phyloP scores from a whole-genome alignment of 2,888 invertebrate species.

The Stenoptilia bipunctidactyla region DNA sequence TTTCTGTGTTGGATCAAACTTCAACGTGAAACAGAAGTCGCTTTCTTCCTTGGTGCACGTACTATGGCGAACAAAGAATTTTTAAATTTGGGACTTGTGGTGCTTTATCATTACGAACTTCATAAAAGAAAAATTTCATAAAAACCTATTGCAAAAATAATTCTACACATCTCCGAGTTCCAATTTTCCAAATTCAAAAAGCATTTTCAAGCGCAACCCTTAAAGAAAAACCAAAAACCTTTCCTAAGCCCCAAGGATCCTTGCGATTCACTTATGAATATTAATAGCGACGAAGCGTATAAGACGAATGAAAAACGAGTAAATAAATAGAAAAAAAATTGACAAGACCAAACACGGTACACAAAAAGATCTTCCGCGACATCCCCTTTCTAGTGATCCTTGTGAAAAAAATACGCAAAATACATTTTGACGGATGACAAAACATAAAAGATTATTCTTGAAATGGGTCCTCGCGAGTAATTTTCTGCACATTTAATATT shows the following conservation, averaged over 20 bases:
- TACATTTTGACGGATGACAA: conserved; percentile 64
- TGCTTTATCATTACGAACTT: no score
- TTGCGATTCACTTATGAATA: conserved; percentile 66
- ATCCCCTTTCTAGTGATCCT: conserved; percentile 28
- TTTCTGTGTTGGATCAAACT: no score
- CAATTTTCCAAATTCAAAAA: no score
- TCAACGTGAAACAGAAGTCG: no score
- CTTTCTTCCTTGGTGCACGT: no score
- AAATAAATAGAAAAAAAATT: conserved; percentile 28
- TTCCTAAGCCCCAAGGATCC: conserved; percentile 9
- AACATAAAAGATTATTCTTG: conserved; percentile 44
- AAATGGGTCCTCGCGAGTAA: conserved; percentile 30
- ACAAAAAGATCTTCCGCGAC: conserved; percentile 39
- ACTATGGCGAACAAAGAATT: no score
- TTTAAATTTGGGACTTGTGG: no score
- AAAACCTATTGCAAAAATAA: no score
- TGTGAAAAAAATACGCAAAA: conserved; percentile 38
- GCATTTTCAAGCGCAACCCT: no score
- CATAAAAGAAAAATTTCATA: no score
- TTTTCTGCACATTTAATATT: conserved; percentile 60
- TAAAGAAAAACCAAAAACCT: no score
- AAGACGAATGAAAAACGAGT: conserved; percentile 30
- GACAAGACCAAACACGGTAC: conserved; percentile 35
- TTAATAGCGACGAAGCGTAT: conserved; percentile 45
- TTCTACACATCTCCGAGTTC: no score